Conservation (phyloP, 2,888 invertebrate species). For the Aleiodes alternator region DNA sequence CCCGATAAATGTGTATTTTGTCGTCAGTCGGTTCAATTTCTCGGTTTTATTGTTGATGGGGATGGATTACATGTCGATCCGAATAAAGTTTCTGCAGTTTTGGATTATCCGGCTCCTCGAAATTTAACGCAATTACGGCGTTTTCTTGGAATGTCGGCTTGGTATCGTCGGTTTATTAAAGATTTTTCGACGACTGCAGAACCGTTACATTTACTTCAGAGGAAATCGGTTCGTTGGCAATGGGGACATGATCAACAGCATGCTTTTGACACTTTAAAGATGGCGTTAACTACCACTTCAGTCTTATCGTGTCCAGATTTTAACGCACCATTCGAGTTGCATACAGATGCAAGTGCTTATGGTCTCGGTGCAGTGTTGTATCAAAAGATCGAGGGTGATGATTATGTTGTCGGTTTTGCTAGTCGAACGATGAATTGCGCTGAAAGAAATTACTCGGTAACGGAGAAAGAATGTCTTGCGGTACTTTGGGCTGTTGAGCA, state of each 20-base stretch:
- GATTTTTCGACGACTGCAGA: too few species aligned
- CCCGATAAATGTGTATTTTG: too few species aligned
- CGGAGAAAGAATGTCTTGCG: conserved; percentile 56
- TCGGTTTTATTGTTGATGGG: too few species aligned
- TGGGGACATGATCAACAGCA: conserved; percentile 13
- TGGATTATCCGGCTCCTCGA: too few species aligned
- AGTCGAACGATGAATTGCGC: conserved; percentile 46
- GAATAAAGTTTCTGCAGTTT: too few species aligned
- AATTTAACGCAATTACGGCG: too few species aligned
- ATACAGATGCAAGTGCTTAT: conserved; percentile 47
- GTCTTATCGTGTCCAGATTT: conserved; percentile 53
- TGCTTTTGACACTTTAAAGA: conserved; percentile 39
- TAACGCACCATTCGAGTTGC: conserved; percentile 40
- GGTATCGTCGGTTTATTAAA: too few species aligned
- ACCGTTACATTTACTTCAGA: too few species aligned
- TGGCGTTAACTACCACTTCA: conserved; percentile 42
- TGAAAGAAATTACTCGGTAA: conserved; percentile 50
- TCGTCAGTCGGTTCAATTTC: too few species aligned
- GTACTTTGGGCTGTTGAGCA: not conserved
- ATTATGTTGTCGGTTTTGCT: conserved; percentile 51
- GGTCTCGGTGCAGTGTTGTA: conserved; percentile 53
- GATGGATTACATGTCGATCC: too few species aligned
- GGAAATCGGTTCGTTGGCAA: too few species aligned
- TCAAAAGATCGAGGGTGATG: conserved; percentile 48
- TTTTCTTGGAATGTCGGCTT: too few species aligned